A percentile compares a stretch with the other conserved stretches of the same genome.
Evolutionary conservation across 2,888 invertebrate genomes (phyloP).

Genomic region (Lepidonotus clava): DNA sequence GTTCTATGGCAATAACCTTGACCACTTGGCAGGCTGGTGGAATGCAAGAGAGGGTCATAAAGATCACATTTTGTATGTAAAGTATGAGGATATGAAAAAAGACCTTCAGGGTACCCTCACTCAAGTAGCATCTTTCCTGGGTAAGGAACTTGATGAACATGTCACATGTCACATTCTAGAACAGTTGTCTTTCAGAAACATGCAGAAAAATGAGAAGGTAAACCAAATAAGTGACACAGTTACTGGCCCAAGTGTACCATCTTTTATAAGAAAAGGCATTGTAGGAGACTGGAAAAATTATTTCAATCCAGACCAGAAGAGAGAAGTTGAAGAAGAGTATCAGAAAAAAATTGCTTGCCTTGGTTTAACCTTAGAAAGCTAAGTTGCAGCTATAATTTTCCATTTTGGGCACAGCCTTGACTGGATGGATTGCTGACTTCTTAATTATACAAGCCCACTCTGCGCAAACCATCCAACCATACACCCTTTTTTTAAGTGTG

Average conservation of each 20-base stretch:
- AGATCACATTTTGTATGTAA: conserved; percentile 48
- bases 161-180: conserved; percentile 58
- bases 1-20: not conserved
- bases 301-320: conserved; percentile 55
- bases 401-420: too few relatives aligned
- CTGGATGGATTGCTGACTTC: too few relatives aligned
- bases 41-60: not conserved
- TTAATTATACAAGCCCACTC: too few relatives aligned
- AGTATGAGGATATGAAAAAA: conserved; percentile 55
- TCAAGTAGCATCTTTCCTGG: conserved; percentile 66
- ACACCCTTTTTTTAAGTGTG: too few relatives aligned
- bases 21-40: conserved; percentile 53
- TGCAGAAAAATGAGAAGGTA: conserved; percentile 58
- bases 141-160: conserved; percentile 57
- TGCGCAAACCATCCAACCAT: too few relatives aligned
- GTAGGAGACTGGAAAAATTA: conserved; percentile 59
- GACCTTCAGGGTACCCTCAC: conserved; percentile 63
- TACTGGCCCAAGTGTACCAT: not conserved
- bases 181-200: conserved; percentile 60
- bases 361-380: too few relatives aligned
- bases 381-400: too few relatives aligned
- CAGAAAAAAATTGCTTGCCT: not conserved
- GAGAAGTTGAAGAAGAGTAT: conserved; percentile 33
- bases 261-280: conserved; percentile 63
- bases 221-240: conserved; percentile 9